These are phyloP conservation scores for Mormyrus hasselquistii DNA, from an alignment of 2,797 vertebrate species.

Conservation along the genomic window DNA sequence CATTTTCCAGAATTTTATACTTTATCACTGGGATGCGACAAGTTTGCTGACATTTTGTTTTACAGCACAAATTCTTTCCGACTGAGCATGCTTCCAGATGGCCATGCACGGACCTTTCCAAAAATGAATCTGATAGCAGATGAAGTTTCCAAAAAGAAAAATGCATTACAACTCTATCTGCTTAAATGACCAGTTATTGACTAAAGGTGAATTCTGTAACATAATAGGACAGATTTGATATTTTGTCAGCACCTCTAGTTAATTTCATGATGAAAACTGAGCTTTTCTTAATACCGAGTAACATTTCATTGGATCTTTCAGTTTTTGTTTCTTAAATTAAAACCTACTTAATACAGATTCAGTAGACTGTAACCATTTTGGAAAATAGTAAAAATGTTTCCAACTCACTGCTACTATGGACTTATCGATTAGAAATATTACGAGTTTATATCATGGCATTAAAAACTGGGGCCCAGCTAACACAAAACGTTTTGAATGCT, in stretches of 20 bases:
- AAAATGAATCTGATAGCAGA: background rate
- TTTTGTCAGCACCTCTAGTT: background rate
- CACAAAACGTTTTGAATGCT: background rate
- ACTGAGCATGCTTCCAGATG: background rate
- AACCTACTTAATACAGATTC: background rate
- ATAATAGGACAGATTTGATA: background rate
- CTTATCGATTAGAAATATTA: background rate
- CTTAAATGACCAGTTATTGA: background rate
- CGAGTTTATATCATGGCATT: background rate
- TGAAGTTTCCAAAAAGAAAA: background rate
- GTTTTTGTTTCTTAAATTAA: background rate
- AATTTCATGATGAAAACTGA: background rate
- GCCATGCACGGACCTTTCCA: background rate
- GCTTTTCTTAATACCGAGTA: background rate
- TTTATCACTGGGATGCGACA: background rate
- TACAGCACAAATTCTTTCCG: background rate
- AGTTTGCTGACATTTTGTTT: background rate
- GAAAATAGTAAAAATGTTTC: background rate
- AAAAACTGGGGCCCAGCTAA: background rate
- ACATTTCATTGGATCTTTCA: background rate
- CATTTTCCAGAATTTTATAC: background rate
- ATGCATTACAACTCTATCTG: background rate
- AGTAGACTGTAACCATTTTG: background rate
- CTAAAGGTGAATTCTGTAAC: background rate
- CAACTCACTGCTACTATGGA: background rate